phyloP scores from a whole-genome alignment of 2,113 vertebrate species.

The Columba livia region DNA sequence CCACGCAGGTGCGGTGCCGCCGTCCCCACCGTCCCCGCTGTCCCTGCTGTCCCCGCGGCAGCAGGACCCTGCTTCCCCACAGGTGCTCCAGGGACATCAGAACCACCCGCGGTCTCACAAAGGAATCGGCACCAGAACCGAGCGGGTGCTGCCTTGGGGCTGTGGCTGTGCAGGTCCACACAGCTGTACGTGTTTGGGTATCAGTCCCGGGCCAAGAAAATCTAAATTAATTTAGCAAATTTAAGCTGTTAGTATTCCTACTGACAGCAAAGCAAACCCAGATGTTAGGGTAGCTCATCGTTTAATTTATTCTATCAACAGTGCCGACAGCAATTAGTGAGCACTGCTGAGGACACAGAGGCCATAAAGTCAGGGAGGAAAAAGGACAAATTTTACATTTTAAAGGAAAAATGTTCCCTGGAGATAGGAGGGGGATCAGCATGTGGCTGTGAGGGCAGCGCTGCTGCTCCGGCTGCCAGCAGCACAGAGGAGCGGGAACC shows the following conservation, averaged over 20 bases:
- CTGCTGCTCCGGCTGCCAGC: not conserved
- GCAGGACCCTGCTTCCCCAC: too few species aligned
- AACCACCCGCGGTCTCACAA: not conserved
- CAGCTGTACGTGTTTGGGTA: not conserved
- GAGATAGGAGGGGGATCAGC: not conserved
- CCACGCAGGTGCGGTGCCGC: too few species aligned
- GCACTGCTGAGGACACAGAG: slow-evolving; percentile 37
- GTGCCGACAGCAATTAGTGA: slow-evolving; percentile 11
- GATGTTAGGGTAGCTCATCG: not conserved
- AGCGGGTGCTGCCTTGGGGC: not conserved
- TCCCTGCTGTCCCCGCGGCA: too few species aligned
- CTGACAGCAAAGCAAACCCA: slow-evolving; percentile 51
- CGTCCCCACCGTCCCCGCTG: not conserved
- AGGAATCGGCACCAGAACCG: fast-evolving
- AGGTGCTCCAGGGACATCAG: not conserved
- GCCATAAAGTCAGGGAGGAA: not conserved
- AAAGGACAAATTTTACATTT: not conserved
- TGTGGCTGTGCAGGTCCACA: fast-evolving
- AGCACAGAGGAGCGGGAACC: not conserved
- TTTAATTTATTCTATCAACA: slow-evolving; percentile 50
- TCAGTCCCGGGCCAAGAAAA: not conserved
- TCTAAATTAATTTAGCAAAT: slow-evolving; percentile 33
- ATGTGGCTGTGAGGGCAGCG: not conserved
- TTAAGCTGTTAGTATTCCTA: slow-evolving; percentile 6
- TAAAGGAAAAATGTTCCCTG: not conserved